Conservation (phyloP, 1,140 invertebrate genomes). For the Drosophila pandora region DNA sequence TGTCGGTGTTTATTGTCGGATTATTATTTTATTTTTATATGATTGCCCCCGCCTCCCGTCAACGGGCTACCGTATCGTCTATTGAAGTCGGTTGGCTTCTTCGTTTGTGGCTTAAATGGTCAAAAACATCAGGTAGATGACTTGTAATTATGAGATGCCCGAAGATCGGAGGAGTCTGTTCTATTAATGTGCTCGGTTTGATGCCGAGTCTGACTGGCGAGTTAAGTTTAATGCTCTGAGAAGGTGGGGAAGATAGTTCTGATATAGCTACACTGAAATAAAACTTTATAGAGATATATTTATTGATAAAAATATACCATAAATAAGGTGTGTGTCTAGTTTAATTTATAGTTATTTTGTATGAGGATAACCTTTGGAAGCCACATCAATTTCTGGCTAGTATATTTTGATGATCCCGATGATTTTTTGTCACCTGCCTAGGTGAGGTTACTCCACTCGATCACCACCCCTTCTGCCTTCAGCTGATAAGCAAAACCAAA, state of each 20-base stretch:
- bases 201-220: too few species aligned
- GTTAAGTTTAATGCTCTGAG: conserved; percentile 40
- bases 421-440: conserved; percentile 26
- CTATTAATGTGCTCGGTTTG: not conserved
- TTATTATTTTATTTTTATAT: conserved; percentile 76
- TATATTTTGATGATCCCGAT: conserved; percentile 3
- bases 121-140: conserved; percentile 80
- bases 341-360: too few species aligned
- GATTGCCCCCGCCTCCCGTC: conserved; percentile 38
- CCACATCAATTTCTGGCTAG: too few species aligned
- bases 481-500: conserved; percentile 62
- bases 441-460: not conserved
- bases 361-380: too few species aligned
- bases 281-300: too few species aligned
- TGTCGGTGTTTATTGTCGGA: conserved; percentile 68
- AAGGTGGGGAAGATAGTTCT: conserved; percentile 35
- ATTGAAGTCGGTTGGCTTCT: conserved; percentile 32
- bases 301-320: too few species aligned
- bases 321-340: too few species aligned
- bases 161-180: conserved; percentile 22
- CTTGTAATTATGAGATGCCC: conserved; percentile 65
- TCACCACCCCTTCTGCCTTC: not conserved
- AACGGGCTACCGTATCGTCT: conserved; percentile 58
- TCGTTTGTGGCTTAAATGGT: conserved; percentile 72
- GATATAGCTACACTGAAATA: too few species aligned